phyloP scores from a whole-genome alignment of 92 coral and sea anemone genomes.

The Actinostola sp. region DNA sequence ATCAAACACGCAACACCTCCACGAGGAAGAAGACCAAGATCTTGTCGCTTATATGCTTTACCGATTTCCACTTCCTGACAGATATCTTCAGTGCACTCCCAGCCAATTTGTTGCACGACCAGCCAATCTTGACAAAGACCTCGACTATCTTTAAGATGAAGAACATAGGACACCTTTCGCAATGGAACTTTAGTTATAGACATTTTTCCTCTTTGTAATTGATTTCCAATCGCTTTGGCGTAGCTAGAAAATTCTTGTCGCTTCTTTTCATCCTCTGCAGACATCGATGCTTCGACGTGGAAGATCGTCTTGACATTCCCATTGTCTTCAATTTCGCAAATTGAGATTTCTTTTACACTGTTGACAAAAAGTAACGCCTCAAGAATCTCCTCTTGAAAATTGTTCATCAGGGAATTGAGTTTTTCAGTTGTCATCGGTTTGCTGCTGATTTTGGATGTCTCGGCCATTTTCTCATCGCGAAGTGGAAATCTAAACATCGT shows the following conservation, averaged over 20 bases:
- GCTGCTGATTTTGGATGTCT: conserved; percentile 23
- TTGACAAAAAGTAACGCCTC: conserved; percentile 74
- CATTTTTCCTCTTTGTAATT: neutral
- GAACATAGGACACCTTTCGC: conserved; percentile 49
- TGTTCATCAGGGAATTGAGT: conserved; percentile 41
- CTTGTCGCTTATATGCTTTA: conserved; percentile 37
- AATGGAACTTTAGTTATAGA: conserved; percentile 5
- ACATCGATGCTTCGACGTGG: conserved; percentile 46
- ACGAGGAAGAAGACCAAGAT: conserved; percentile 73
- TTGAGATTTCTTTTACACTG: conserved; percentile 66
- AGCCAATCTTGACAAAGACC: conserved; percentile 61
- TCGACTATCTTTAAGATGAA: conserved; percentile 38
- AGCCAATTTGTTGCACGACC: conserved; percentile 66
- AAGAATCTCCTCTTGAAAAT: conserved; percentile 61
- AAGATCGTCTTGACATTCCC: conserved; percentile 42
- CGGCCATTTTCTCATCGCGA: conserved; percentile 42
- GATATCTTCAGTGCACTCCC: conserved; percentile 23
- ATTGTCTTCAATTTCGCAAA: conserved; percentile 52
- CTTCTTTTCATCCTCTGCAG: conserved; percentile 42
- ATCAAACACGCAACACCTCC: conserved; percentile 80
- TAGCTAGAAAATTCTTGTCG: conserved; percentile 36
- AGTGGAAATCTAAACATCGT: conserved; percentile 87
- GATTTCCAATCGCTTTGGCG: conserved; percentile 14
- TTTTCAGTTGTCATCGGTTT: conserved; percentile 12
- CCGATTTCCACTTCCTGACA: neutral